phyloP scores from a whole-genome alignment of 1,140 invertebrate species.

The Lamellibrachia luymesi region DNA sequence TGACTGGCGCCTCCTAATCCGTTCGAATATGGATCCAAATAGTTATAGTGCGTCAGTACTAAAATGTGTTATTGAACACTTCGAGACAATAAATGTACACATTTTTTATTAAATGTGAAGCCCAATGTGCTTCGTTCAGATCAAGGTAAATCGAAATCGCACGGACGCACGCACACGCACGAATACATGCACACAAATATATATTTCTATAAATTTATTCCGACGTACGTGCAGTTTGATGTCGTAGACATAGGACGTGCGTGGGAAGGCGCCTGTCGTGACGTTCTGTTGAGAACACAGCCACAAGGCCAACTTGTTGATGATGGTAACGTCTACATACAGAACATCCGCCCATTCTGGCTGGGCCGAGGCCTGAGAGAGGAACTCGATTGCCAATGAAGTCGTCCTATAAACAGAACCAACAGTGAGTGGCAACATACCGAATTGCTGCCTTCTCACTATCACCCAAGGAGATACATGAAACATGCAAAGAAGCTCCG shows the following conservation, averaged over 20 bases:
- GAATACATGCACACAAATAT: not conserved
- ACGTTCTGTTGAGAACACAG: slow-evolving; percentile 46
- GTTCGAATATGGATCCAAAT: not conserved
- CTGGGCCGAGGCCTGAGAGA: slow-evolving; percentile 44
- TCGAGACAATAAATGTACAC: too few relatives aligned
- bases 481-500: not conserved
- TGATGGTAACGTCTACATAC: slow-evolving; percentile 49
- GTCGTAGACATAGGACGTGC: slow-evolving; percentile 40
- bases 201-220: not conserved
- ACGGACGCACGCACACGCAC: slow-evolving; percentile 22
- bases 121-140: not conserved
- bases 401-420: slow-evolving; percentile 35
- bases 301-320: slow-evolving; percentile 49
- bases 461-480: not conserved
- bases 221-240: slow-evolving; percentile 38
- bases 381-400: slow-evolving; percentile 50
- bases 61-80: too few relatives aligned
- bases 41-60: not conserved
- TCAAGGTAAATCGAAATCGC: slow-evolving; percentile 9
- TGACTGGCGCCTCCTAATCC: not conserved
- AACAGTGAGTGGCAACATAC: not conserved
- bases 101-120: too few relatives aligned
- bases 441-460: not conserved
- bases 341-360: slow-evolving; percentile 49
- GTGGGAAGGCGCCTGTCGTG: slow-evolving; percentile 46